Base-by-base conservation (phyloP, 2,888 invertebrate species). In the Pseudococcus longispinus region DNA sequence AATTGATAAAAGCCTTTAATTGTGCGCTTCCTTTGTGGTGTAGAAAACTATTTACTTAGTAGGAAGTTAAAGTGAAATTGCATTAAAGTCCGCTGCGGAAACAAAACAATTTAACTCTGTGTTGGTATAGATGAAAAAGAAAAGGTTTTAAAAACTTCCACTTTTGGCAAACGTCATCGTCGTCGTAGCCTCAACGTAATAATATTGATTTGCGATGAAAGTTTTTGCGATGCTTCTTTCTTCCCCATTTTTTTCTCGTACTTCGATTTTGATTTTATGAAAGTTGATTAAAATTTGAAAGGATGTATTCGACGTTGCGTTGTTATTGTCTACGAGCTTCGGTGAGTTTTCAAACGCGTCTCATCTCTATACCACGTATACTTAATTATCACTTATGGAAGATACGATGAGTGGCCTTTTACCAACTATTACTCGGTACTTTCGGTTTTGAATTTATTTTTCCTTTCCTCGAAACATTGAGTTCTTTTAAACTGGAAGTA, bases 11-110 rank as follows among this genome's bases (percentile, higher is more conserved):
- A 83, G 83, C 83, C 55, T 83, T 83, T 55, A 83, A 83, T 83
- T 83, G 83, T 51, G 83, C 83, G 83, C 83, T 83, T 83, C 83
- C 83, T 83, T 83, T 83, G 83, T 83, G 83, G 83, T 60, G 83
- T 83, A 51, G 55, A 55, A 83, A 83, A 83, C 83, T 83, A 83
- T 83, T 83, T 60, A 83, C 55, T 83, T 83, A 60, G 83, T 83
- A 83, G 55, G 83, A 83, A 83, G 55, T 83, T 46, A 83, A 60
- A 55, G 55, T 46, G 51, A 32, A 60, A 83, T 83, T 60, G 83
- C 55, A 83, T 83, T 83, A 83, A 83, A 51, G 77, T 80, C 77
- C 37, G 77, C 77, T 42, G 77, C 77, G 77, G 77, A 80, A 80
- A 80, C 77, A 80, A 80, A 80, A 80, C 77, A 80, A 80, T 80